Conservation (phyloP, 1,140 invertebrate species). For the Lerema accius region DNA sequence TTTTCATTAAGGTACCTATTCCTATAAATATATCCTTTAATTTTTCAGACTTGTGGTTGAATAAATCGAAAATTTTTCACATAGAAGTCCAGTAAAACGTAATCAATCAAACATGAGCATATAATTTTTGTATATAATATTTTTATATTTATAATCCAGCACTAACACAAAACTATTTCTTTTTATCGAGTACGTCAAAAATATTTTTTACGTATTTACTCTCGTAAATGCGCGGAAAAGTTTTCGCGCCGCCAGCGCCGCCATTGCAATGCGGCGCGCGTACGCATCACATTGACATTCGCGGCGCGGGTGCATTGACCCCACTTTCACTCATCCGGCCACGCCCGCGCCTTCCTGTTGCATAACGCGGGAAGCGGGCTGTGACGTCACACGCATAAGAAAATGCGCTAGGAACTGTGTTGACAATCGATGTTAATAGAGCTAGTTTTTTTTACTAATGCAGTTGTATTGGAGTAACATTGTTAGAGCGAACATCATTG, state of each 20-base stretch:
- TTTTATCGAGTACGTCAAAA: background rate
- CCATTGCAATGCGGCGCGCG: slow-evolving; percentile 27
- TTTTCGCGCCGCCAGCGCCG: slow-evolving; percentile 10
- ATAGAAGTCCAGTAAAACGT: too few species aligned
- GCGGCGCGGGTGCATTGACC: slow-evolving; percentile 49
- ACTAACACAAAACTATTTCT: too few species aligned
- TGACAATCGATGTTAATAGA: background rate
- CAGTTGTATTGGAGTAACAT: too few species aligned
- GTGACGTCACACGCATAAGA: slow-evolving; percentile 26
- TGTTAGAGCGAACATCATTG: background rate
- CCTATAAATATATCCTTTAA: too few species aligned
- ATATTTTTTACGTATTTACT: background rate
- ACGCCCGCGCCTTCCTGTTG: slow-evolving; percentile 56
- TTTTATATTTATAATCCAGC: too few species aligned
- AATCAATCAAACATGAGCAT: too few species aligned
- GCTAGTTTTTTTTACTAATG: too few species aligned
- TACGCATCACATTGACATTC: slow-evolving; percentile 62
- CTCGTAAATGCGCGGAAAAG: slow-evolving; percentile 1
- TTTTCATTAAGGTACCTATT: too few species aligned
- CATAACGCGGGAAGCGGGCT: slow-evolving; percentile 51
- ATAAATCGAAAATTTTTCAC: too few species aligned
- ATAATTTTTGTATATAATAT: too few species aligned
- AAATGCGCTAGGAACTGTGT: slow-evolving; percentile 3
- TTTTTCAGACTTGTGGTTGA: too few species aligned
- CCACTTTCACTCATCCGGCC: slow-evolving; percentile 56